Base-by-base conservation (phyloP, 53 echinoderm and acorn worm species). In the Astropecten irregularis region DNA sequence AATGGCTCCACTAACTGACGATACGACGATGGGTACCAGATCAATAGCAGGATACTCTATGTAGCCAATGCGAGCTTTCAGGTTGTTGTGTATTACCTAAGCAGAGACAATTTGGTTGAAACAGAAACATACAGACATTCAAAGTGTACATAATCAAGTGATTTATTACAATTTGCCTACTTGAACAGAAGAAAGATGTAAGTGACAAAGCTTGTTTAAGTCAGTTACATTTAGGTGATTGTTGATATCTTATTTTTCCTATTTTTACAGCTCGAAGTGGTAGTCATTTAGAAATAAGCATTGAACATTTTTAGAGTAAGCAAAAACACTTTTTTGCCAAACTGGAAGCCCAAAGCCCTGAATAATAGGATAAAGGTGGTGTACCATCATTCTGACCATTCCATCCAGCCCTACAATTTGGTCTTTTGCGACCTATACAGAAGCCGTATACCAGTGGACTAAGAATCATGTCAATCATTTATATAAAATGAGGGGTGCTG, bases 51-150 rank as follows among this genome's bases (percentile, higher is more conserved):
- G 71, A 51, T 93, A 96, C 1, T 26, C 23, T 6, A 96, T 28
- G 29, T 85, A 85, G 15, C 96, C 96, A 31, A 96, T 82, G 46
- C 59, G 33, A 48, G 89, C 67, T 15, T 40, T 36, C 1, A 92
- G 50, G 51, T 88, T 84, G 19, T 89, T 93, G 83, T 93, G 93
- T 3, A 42, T 21, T 11, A 96, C 93, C 96, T 96, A 74, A 48
- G 39, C 48, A 54, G 13, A 42, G 6, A 11, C 6, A 11, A 11
- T 8, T 8, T 42, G 42, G 42, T 42, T 8, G 6, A 8, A 42
- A 42, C n/a, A 42, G 11, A 42, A 11, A 8, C 42, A 42, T 42
- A 42, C 6, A 42, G 42, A 11, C 6, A 8, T 11, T 42, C 6
- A 42, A 8, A 42, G 42, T 11, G 11, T 42, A 8, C 6, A 42